Evolutionary conservation across 2,797 vertebrate species (phyloP), one percentile per base, ranked within the genome.

Genomic region (Neostethus bicornis): DNA sequence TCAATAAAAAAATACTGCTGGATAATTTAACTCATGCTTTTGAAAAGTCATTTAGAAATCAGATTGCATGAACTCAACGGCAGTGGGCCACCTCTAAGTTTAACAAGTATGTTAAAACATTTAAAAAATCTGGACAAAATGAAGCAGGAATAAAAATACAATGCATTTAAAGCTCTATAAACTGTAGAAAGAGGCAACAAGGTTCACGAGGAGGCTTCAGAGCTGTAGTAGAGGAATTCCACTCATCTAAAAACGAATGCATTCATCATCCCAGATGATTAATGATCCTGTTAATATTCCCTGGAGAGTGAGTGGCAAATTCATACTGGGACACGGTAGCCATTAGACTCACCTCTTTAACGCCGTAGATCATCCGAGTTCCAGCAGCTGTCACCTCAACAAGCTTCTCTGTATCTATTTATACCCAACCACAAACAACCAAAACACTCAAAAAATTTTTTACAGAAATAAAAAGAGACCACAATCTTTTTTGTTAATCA

Each of bases 301-400:
- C 58, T 87, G 34, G 59, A 86, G 81, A 23, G 63, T 83, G 16
- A 24, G 81, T 85, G 86, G 45, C 67, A 85, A 83, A 90, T 85
- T 90, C 82, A 82, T 70, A 25, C 39, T 6, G 54, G 65, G 51
- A 74, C 70, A 60, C 19, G 13, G 31, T 13, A 47, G 63, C 54
- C 61, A 87, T 86, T 86, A 78, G 66, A 77, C 57, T 61, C 19
- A 13, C 32, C 20, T n/a, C 69, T 69, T 69, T 54, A 81, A 49
- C 60, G 51, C 61, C 4, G 41, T 86, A 75, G 14, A 85, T 87
- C 83, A 86, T 70, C 52, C 44, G 5, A 39, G 43, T 21, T 21
- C 28, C 37, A 19, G 65, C 0, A 5, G 59, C 49, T 80, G 76
- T 75, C 71, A 75, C 31, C 45, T 60, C 52, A 23, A 21, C 11